These are phyloP conservation scores for Pseudorasbora parva DNA, from an alignment of 2,113 vertebrate genomes.

Conservation along the genomic window DNA sequence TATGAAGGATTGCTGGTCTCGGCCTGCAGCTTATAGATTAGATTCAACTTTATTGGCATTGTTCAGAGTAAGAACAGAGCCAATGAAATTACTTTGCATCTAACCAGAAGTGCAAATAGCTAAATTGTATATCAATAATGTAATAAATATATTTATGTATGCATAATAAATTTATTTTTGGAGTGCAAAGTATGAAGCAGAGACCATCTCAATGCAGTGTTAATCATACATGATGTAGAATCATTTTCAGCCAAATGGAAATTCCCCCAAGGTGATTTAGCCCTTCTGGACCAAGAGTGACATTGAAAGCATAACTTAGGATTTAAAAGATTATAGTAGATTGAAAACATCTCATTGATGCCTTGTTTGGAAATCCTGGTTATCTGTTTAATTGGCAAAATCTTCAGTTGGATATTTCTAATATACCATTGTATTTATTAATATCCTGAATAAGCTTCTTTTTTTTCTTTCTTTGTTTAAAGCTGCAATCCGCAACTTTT, in stretches of 20 bases:
- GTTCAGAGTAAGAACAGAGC: too few relatives aligned
- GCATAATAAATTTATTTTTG: too few relatives aligned
- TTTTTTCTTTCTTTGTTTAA: background rate
- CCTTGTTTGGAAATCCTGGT: background rate
- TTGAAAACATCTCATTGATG: background rate
- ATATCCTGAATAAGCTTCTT: background rate
- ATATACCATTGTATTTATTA: background rate
- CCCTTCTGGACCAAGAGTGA: background rate
- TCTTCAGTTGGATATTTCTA: background rate
- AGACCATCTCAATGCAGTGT: too few relatives aligned
- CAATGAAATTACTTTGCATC: too few relatives aligned
- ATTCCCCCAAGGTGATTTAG: slow-evolving; percentile 14
- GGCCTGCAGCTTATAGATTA: background rate
- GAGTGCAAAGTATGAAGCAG: too few relatives aligned
- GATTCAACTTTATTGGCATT: too few relatives aligned
- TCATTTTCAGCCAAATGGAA: background rate
- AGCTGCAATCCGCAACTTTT: too few relatives aligned
- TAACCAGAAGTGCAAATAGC: too few relatives aligned
- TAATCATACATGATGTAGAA: too few relatives aligned
- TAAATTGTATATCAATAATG: too few relatives aligned
- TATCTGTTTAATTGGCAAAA: background rate
- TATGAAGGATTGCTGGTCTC: background rate
- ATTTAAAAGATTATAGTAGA: background rate
- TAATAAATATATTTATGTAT: too few relatives aligned
- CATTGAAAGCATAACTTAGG: slow-evolving; percentile 11